Conservation (phyloP, 2,888 invertebrate species). For the Meandrusa payeni region DNA sequence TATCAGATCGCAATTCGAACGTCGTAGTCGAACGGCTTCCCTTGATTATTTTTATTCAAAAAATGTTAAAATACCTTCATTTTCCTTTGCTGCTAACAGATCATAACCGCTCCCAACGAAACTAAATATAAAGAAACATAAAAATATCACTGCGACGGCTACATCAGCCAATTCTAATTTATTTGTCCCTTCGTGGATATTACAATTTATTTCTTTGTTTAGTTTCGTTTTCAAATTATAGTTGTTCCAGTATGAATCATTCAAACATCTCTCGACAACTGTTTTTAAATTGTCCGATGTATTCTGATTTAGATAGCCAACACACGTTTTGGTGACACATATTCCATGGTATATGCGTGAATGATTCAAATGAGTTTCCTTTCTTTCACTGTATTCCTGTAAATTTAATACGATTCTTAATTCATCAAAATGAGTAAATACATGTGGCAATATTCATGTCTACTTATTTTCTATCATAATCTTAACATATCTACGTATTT, state of each 20-base stretch:
- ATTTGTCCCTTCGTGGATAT: slow-evolving; percentile 34
- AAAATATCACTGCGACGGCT: slow-evolving; percentile 44
- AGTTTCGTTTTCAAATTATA: slow-evolving; percentile 46
- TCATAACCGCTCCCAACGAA: slow-evolving; percentile 53
- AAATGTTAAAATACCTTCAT: too few relatives aligned
- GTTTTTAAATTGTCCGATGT: slow-evolving; percentile 22
- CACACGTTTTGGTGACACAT: slow-evolving; percentile 32
- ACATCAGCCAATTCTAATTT: slow-evolving; percentile 45
- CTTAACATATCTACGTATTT: too few relatives aligned
- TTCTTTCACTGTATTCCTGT: slow-evolving; percentile 33
- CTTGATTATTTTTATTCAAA: too few relatives aligned
- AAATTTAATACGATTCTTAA: too few relatives aligned
- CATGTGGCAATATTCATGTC: too few relatives aligned
- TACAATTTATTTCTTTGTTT: slow-evolving; percentile 45
- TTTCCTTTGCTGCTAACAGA: too few relatives aligned
- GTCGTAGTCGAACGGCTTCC: too few relatives aligned
- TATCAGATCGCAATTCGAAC: too few relatives aligned
- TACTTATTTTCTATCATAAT: too few relatives aligned
- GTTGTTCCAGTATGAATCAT: slow-evolving; percentile 40
- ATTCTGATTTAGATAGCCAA: slow-evolving; percentile 18
- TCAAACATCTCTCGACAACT: slow-evolving; percentile 36
- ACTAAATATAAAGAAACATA: slow-evolving; percentile 47
- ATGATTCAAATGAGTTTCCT: slow-evolving; percentile 33
- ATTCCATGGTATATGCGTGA: slow-evolving; percentile 31
- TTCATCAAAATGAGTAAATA: too few relatives aligned